Base-by-base conservation (phyloP, 2,113 vertebrate species). In the Pogonocichla stellata region DNA sequence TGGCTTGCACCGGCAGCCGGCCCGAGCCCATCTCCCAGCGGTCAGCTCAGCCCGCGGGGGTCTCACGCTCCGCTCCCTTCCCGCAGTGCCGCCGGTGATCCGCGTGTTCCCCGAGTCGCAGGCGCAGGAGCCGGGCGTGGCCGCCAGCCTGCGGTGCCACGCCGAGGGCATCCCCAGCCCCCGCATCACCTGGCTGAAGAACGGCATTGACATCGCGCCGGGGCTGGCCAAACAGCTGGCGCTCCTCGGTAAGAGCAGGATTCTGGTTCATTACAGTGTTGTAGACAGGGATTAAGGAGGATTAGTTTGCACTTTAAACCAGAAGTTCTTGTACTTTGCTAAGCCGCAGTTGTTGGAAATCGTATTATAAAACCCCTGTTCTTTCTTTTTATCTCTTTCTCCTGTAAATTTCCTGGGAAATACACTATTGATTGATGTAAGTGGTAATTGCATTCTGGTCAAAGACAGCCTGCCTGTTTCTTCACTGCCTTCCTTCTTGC, bases 151-250 rank as follows among this genome's bases (percentile, higher is more conserved):
- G 56, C 97, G 94, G 50, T 99, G 99, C 88, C 99, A 99, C 0
- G 99, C 99, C 0, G 99, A 99, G 61, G 99, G 99, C 95, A 99
- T 99, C 83, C 99, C 99, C 17, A 98, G 98, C 88, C 99, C 99
- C 78, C 98, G 97, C 77, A 99, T 99, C 72, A 96, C 98, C 60
- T 99, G 99, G 99, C 98, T 99, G 36, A 99, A 99, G 97, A 99
- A 99, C 4, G 99, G 99, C 95, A 94, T 99, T 93, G 99, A 99
- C 80, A 96, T 99, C 93, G 90, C 97, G 83, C 98, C 98, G n/a
- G 98, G 98, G 88, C 97, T 98, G 47, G 98, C 99, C 82, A 99
- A 99, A 84, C 99, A 99, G 50, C 98, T 99, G 14, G 97, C 97
- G 19, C 98, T 99, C 28, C 96, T 99, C 80, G 99, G 99, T 99